Conservation (phyloP, 2,888 invertebrate species). For the Tiphia femorata region DNA sequence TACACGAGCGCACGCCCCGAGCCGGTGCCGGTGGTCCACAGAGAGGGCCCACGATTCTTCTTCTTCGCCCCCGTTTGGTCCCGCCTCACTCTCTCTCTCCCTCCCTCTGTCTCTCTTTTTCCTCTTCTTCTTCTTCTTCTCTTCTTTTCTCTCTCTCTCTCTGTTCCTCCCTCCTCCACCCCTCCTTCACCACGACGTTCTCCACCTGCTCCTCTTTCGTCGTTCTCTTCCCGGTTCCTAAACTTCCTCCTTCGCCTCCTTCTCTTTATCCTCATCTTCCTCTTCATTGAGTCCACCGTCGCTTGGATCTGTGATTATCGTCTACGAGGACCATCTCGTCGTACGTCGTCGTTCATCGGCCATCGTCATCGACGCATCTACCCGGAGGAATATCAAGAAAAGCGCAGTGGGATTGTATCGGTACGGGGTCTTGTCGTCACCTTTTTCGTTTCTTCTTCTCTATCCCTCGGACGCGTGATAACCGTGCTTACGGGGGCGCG, state of each 20-base stretch:
- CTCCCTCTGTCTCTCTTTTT: conserved; percentile 8
- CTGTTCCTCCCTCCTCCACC: conserved; percentile 22
- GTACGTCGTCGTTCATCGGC: too few species aligned
- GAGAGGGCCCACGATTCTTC: conserved; percentile 45
- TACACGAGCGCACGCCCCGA: conserved; percentile 66
- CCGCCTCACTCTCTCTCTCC: conserved; percentile 18
- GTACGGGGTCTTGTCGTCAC: too few species aligned
- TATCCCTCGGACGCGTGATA: too few species aligned
- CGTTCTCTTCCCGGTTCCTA: not conserved
- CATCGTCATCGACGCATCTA: too few species aligned
- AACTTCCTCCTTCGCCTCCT: not conserved
- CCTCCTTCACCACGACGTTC: conserved; percentile 17
- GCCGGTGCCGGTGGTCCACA: conserved; percentile 59
- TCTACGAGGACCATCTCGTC: too few species aligned
- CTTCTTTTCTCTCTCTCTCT: conserved; percentile 3
- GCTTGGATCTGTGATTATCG: too few species aligned
- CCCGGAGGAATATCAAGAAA: too few species aligned
- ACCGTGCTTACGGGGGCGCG: too few species aligned
- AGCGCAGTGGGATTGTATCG: too few species aligned
- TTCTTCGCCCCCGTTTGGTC: conserved; percentile 37
- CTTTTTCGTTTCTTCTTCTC: too few species aligned
- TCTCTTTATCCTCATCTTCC: not conserved
- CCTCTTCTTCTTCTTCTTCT: conserved; percentile 6
- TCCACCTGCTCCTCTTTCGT: not conserved
- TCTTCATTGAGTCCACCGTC: too few species aligned